Evolutionary conservation across 1,140 invertebrate genomes (phyloP).

Genomic region (Ceratoteleas bidentatus): DNA sequence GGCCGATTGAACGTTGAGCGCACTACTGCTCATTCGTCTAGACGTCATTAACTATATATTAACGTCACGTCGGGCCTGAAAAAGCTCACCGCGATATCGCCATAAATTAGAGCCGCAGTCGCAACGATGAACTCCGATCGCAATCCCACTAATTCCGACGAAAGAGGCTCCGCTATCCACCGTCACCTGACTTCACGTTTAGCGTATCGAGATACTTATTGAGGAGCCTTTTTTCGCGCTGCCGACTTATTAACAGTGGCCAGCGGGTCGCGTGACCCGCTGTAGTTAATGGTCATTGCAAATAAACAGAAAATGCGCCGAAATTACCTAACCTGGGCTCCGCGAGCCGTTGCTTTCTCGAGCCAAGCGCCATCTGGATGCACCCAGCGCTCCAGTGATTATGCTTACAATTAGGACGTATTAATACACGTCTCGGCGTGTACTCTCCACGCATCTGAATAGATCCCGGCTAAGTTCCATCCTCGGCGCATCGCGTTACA

Average conservation of each 20-base stretch:
- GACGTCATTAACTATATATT: background rate
- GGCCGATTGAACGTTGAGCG: background rate
- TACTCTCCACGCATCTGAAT: slow-evolving; percentile 67
- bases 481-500: slow-evolving; percentile 57
- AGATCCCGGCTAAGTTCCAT: slow-evolving; percentile 67
- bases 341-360: slow-evolving; percentile 13
- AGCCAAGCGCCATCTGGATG: slow-evolving; percentile 33
- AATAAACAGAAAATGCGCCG: background rate
- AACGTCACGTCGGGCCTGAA: background rate
- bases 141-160: slow-evolving; percentile 9
- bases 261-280: slow-evolving; percentile 38
- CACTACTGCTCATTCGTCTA: background rate
- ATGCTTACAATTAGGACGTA: slow-evolving; percentile 73
- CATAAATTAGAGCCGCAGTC: slow-evolving; percentile 5
- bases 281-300: slow-evolving; percentile 30
- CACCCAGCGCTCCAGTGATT: slow-evolving; percentile 66
- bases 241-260: slow-evolving; percentile 41
- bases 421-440: slow-evolving; percentile 67
- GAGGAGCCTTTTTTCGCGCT: slow-evolving; percentile 37
- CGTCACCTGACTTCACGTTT: slow-evolving; percentile 36
- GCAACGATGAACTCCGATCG: slow-evolving; percentile 14
- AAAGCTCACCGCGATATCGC: background rate
- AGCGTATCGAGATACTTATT: slow-evolving; percentile 54
- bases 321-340: slow-evolving; percentile 11
- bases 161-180: slow-evolving; percentile 21